Percentiles rank a stretch among this genome's conserved stretches.
These are phyloP conservation scores for Pangasius larnaudii DNA, from an alignment of 2,797 vertebrate genomes.

Conservation along the genomic window DNA sequence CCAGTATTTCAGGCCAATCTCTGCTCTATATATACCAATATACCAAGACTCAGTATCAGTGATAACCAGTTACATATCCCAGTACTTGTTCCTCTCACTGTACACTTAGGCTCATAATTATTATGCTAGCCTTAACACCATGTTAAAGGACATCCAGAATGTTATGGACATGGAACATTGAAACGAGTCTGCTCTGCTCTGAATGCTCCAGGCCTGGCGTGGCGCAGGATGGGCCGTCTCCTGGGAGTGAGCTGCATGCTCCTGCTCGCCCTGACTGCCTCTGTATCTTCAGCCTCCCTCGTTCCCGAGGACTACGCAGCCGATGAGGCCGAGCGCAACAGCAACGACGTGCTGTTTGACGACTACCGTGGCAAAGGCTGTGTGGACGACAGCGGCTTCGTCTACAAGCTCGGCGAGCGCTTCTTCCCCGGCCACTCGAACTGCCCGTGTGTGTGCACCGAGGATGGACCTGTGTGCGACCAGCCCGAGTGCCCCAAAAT, in stretches of 20 bases:
- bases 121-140: background rate
- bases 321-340: slow-evolving; percentile 90
- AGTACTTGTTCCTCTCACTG: background rate
- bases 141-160: background rate
- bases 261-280: slow-evolving; percentile 83
- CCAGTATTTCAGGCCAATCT: background rate
- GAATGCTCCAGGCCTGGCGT: slow-evolving; percentile 70
- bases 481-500: slow-evolving; percentile 98
- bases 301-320: slow-evolving; percentile 90
- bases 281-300: slow-evolving; percentile 85
- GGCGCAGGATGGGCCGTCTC: slow-evolving; percentile 90
- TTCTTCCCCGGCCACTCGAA: slow-evolving; percentile 99
- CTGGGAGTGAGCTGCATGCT: slow-evolving; percentile 86
- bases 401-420: slow-evolving; percentile 97
- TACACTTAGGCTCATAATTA: background rate
- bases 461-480: slow-evolving; percentile 98
- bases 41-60: background rate
- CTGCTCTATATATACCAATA: too few species aligned
- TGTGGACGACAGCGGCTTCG: slow-evolving; percentile 98
- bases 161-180: slow-evolving; percentile 42
- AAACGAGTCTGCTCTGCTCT: slow-evolving; percentile 64
- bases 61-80: background rate
- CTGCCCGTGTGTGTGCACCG: slow-evolving; percentile 97
- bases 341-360: slow-evolving; percentile 95
- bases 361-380: slow-evolving; percentile 98